phyloP scores from a whole-genome alignment of 2,797 vertebrate species.

The Lepilemur septentrionalis region DNA sequence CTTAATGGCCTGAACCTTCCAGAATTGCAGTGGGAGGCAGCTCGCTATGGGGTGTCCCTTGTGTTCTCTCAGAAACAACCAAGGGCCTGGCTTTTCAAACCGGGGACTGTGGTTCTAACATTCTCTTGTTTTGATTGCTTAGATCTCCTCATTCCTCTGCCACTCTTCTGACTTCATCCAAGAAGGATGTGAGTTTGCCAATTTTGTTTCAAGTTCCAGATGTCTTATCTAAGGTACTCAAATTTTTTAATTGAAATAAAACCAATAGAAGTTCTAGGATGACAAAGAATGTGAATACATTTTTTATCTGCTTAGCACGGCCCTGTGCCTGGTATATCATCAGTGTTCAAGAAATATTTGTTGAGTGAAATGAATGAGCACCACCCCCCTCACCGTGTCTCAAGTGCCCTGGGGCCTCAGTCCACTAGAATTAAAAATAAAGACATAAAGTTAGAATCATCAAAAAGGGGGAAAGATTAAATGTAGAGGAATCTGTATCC shows the following conservation, averaged over 20 bases:
- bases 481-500: neutral
- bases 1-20: neutral
- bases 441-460: neutral
- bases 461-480: neutral
- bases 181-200: conserved; percentile 41
- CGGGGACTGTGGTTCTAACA: neutral
- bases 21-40: neutral
- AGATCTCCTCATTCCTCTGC: conserved; percentile 28
- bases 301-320: neutral
- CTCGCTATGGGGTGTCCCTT: rapidly evolving
- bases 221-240: conserved; percentile 57
- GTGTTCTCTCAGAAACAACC: neutral
- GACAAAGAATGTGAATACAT: neutral
- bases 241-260: neutral
- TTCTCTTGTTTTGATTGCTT: neutral
- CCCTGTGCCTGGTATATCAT: neutral
- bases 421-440: neutral
- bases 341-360: neutral
- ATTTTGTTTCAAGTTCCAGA: conserved; percentile 36
- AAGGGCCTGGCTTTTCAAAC: neutral
- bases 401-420: neutral
- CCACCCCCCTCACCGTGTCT: neutral
- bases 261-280: neutral
- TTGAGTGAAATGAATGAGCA: neutral
- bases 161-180: neutral